Evolutionary conservation across 2,797 vertebrate genomes (phyloP).

Genomic region (Sarcoramphus papa): DNA sequence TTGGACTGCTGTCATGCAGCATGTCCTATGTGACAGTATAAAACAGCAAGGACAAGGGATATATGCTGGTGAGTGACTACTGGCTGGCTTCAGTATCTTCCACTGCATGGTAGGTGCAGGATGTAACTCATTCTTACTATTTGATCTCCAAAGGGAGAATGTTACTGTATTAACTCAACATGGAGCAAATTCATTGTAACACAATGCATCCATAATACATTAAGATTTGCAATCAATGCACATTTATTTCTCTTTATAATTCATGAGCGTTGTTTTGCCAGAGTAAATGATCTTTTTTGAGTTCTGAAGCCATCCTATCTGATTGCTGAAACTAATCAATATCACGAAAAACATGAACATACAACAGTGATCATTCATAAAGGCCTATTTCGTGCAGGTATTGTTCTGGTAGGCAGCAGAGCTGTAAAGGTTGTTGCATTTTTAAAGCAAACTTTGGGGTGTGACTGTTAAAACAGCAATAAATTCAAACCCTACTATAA

Average conservation of each 20-base stretch:
- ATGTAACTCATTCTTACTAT: background rate
- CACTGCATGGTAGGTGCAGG: background rate
- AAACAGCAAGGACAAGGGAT: background rate
- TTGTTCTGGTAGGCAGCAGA: background rate
- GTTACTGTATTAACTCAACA: background rate
- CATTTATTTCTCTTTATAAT: constrained; percentile 4
- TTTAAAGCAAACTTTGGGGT: background rate
- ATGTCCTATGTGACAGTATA: background rate
- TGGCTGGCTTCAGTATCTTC: background rate
- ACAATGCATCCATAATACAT: background rate
- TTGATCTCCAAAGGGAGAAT: background rate
- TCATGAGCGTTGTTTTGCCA: background rate
- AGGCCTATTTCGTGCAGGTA: background rate
- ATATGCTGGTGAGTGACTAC: background rate
- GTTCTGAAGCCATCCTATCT: background rate
- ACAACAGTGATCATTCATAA: background rate
- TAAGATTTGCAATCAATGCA: background rate
- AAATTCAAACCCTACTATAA: background rate
- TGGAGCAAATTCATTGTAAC: background rate
- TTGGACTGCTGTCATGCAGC: background rate
- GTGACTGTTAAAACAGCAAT: background rate
- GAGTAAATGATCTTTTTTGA: background rate
- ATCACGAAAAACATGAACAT: background rate
- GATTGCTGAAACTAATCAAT: background rate
- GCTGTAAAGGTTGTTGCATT: background rate